Conservation (phyloP, 2,888 invertebrate species). For the Hermaeophaga mercurialis region DNA sequence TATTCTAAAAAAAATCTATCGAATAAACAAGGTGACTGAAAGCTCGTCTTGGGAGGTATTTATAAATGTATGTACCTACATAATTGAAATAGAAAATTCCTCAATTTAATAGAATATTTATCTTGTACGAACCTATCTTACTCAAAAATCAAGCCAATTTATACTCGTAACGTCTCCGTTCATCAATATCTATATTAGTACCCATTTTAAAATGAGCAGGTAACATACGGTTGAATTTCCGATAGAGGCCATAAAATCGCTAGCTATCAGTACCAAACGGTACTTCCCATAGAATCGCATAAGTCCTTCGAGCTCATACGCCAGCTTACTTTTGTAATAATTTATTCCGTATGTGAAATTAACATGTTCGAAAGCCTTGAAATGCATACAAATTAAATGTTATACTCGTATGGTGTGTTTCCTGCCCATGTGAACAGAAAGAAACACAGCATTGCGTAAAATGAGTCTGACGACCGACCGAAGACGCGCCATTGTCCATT, state of each 20-base stretch:
- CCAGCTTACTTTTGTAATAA: constrained; percentile 33
- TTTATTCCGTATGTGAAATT: constrained; percentile 34
- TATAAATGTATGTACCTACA: too few relatives aligned
- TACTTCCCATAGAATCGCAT: constrained; percentile 27
- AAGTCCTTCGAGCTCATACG: constrained; percentile 23
- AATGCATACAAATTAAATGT: constrained; percentile 54
- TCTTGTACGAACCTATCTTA: too few relatives aligned
- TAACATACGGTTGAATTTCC: constrained; percentile 17
- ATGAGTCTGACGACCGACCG: constrained; percentile 19
- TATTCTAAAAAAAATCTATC: too few relatives aligned
- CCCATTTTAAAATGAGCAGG: constrained; percentile 1
- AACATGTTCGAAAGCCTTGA: constrained; percentile 45
- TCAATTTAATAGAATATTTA: too few relatives aligned
- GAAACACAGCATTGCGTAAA: constrained; percentile 43
- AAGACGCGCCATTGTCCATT: constrained; percentile 4
- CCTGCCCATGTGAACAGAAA: constrained; percentile 46
- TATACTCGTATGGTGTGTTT: constrained; percentile 52
- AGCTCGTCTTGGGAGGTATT: too few relatives aligned
- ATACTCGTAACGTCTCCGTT: too few relatives aligned
- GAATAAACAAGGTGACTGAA: too few relatives aligned
- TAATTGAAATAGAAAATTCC: too few relatives aligned
- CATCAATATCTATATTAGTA: background rate
- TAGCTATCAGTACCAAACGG: constrained; percentile 21
- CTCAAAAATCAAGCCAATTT: too few relatives aligned
- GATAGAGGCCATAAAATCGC: constrained; percentile 13